A percentile compares a stretch with the other conserved stretches of the same genome.
These are phyloP conservation scores for Muricea muricata DNA, from an alignment of 92 coral and sea anemone genomes.

Conservation along the genomic window DNA sequence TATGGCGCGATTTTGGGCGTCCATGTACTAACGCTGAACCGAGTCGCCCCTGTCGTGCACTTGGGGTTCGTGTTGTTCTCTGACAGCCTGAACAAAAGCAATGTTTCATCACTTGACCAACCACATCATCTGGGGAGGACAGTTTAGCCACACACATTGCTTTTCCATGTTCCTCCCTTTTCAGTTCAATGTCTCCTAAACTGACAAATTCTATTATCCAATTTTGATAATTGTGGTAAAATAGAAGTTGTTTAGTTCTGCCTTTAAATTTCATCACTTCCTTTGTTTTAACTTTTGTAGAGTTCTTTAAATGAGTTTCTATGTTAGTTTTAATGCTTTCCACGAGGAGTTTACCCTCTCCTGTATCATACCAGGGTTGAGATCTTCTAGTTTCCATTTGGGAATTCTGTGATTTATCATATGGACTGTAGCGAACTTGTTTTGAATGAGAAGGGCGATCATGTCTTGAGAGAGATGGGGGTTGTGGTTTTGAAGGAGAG, in stretches of 20 bases:
- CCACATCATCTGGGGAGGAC: not conserved
- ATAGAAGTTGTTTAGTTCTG: not conserved
- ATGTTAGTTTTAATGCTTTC: not conserved
- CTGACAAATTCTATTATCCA: constrained; percentile 21
- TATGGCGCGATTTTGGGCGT: not conserved
- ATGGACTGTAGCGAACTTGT: not conserved
- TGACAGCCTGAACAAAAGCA: not conserved
- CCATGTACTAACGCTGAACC: not conserved
- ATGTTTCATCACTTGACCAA: not conserved
- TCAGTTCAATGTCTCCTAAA: not conserved
- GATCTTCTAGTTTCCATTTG: not conserved
- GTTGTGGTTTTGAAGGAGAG: not conserved
- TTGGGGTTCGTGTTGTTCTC: not conserved
- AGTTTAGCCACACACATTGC: not conserved
- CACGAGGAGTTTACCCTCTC: not conserved
- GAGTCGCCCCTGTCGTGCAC: not conserved
- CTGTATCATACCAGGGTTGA: constrained; percentile 32
- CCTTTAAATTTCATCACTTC: not conserved
- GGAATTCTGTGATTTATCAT: not conserved
- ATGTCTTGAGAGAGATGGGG: not conserved
- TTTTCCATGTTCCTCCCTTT: not conserved
- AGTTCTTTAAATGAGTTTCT: not conserved
- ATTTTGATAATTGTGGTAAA: not conserved
- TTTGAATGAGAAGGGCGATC: not conserved
- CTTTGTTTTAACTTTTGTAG: not conserved